Evolutionary conservation across 2,888 invertebrate genomes (phyloP), one percentile per base, ranked within the genome.

Genomic region (Hirtodrosophila trivittata): DNA sequence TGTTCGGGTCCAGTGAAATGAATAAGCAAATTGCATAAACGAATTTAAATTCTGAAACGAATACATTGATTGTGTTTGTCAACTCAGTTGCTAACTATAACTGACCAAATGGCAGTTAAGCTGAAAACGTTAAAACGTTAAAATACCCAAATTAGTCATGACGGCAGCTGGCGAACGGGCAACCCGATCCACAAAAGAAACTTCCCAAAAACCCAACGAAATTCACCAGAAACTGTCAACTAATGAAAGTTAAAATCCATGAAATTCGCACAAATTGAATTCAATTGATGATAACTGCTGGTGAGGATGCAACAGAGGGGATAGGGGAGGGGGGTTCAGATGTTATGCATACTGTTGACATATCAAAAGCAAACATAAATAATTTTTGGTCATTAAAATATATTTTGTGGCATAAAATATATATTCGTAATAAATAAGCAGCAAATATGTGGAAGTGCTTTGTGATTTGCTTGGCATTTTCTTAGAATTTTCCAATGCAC

Each of bases 31-130:
- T 55, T 59, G 33, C 28, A 38, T 51, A 46, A 42, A 37, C n/a
- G 46, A 41, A 58, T 47, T 46, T 18, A 38, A 10, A n/a, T n/a
- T 28, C 2, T 28, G 9, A 8, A 28, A 9, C 1, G 10, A 42
- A 14, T 18, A 8, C 18, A 45, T 51, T 49, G 28, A 58, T 55
- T 38, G 32, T 43, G 51, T 45, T 45, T 56, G 39, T 21, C 56
- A 55, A 32, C 57, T 12, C 18, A 13, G 42, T n/a, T 30, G 47
- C 16, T 8, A 21, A 45, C 21, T 45, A 52, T 50, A 45, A 41
- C 46, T 67, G 64, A 71, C 78, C 54, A 65, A 70, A 57, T 58
- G 54, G 39, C 32, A 51, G 54, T 63, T 74, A 51, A 52, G 38
- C 52, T 16, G 30, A 68, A 54, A 39, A 51, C 50, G 38, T 49